Conservation (phyloP, 2,888 invertebrate genomes). For the Calameuta idolon region DNA sequence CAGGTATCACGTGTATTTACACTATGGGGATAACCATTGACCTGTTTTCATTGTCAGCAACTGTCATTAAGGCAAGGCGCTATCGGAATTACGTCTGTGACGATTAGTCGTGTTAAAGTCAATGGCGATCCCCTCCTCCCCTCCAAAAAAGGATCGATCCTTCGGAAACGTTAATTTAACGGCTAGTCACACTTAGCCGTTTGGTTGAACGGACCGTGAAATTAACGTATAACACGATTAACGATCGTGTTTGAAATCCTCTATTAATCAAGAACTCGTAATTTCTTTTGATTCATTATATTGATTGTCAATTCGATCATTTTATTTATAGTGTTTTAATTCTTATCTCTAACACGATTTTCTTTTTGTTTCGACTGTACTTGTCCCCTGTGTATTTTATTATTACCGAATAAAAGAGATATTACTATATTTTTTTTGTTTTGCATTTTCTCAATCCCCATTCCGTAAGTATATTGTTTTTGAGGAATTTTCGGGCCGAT, state of each 20-base stretch:
- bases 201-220: neutral
- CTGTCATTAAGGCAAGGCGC: neutral
- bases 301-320: neutral
- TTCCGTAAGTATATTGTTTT: neutral
- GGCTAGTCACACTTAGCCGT: neutral
- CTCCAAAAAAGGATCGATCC: neutral
- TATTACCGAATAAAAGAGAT: neutral
- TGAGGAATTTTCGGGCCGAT: neutral
- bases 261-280: neutral
- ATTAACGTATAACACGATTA: neutral
- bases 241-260: neutral
- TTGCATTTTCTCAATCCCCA: neutral
- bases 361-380: neutral
- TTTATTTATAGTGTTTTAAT: too few species aligned
- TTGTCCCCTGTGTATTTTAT: neutral
- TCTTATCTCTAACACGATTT: neutral
- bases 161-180: neutral
- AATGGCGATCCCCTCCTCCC: neutral
- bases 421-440: neutral
- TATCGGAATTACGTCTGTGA: neutral
- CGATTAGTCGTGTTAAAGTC: neutral
- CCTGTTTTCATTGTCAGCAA: neutral
- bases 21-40: neutral
- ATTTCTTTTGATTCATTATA: neutral
- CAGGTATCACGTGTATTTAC: neutral